Percentiles rank a stretch among this genome's conserved stretches.
These are phyloP conservation scores for Glyptemys insculpta DNA, from an alignment of 2,797 vertebrate genomes.

Conservation along the genomic window DNA sequence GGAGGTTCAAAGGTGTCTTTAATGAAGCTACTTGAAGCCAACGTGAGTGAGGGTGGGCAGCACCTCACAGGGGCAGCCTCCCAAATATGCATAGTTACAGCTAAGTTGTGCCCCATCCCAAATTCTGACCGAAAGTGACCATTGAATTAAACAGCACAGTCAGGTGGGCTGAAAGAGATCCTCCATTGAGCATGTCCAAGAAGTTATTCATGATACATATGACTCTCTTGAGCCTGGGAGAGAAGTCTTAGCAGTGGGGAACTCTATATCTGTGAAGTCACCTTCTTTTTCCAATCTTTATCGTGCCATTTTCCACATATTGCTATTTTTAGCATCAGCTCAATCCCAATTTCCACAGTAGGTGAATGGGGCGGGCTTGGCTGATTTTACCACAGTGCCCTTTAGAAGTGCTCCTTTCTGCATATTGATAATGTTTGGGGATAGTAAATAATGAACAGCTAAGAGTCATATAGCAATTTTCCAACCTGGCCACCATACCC, in stretches of 20 bases:
- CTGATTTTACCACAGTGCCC: accelerated
- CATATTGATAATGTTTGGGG: background rate
- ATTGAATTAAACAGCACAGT: background rate
- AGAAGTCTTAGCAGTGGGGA: background rate
- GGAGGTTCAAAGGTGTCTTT: background rate
- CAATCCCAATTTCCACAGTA: background rate
- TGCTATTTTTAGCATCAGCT: background rate
- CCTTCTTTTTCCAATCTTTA: background rate
- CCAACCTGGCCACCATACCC: accelerated
- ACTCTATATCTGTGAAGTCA: background rate
- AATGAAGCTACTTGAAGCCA: background rate
- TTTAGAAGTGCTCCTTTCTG: background rate
- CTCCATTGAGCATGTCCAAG: background rate
- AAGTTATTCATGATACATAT: background rate
- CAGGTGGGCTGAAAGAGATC: background rate
- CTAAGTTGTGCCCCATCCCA: background rate
- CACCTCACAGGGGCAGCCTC: accelerated
- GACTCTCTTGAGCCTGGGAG: background rate
- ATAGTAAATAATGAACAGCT: background rate
- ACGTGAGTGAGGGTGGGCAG: accelerated
- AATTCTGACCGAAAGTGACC: background rate
- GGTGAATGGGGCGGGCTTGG: background rate
- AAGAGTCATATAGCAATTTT: background rate
- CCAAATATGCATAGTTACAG: background rate
- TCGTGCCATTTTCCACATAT: background rate